Base-by-base conservation (phyloP, 1,140 invertebrate species). In the Drosophila tristis region DNA sequence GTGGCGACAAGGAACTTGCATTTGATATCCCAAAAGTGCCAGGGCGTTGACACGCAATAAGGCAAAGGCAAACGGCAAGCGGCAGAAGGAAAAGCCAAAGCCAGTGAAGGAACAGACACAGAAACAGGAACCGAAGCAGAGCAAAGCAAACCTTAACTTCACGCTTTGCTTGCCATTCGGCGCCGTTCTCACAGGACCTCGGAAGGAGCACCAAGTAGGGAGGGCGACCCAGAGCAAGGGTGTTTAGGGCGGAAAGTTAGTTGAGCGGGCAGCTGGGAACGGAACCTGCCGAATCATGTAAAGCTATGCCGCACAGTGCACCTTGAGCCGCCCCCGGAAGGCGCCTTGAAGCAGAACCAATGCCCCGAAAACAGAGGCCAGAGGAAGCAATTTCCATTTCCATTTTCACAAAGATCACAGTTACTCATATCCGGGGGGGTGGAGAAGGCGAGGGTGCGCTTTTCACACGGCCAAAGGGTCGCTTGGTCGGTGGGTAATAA, bases 331-430 rank as follows among this genome's bases (percentile, higher is more conserved):
- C 15, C 35, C 26, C 51, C 62, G 39, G 15, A 57, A 73, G 64
- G 74, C 64, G 82, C 81, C 81, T 81, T 90, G 66, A 84, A 87
- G 66, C 84, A 87, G 42, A 87, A 87, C 85, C 84, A 64, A 20
- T 20, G 20, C 20, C 20, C 20, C 20, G 20, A 20, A 20, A 50
- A 11, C 39, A 63, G 50, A 63, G 50, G 20, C 58, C 48, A 29
- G 43, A 60, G 61, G 78, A 66, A 74, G 50, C 55, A 48, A 72
- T 78, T 54, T 55, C 60, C 80, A 78, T 71, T 80, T 67, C 61
- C 80, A 72, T 78, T 65, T 65, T 48, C 62, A 13, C 60, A n/a
- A 39, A 39, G 63, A 50, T 65, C 63, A 35, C 31, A 25, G 26
- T 20, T 11, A 4, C 29, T 45, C 20, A 29, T 43, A 51, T 43